Percentiles rank a stretch among this genome's conserved stretches.
phyloP scores from a whole-genome alignment of 2,888 invertebrate species.

The Cancer borealis region DNA sequence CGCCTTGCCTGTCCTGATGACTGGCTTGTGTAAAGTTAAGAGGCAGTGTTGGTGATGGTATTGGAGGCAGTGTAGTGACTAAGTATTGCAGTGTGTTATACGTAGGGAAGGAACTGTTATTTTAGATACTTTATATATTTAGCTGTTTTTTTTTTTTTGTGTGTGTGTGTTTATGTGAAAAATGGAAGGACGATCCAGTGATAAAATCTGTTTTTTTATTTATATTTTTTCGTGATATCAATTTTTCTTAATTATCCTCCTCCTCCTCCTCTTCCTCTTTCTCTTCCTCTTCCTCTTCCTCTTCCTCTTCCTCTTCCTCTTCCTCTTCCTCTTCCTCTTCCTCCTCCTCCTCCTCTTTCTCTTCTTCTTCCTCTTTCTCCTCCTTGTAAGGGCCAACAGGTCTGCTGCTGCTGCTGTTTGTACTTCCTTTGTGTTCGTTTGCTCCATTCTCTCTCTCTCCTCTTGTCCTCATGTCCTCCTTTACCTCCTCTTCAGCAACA shows the following conservation, averaged over 20 bases:
- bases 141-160: background rate
- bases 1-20: too few relatives aligned
- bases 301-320: background rate
- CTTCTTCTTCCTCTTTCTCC: background rate
- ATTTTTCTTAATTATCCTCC: background rate
- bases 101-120: too few relatives aligned
- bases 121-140: background rate
- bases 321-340: background rate
- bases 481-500: background rate
- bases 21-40: too few relatives aligned
- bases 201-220: background rate
- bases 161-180: background rate
- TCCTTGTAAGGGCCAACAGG: background rate
- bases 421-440: background rate
- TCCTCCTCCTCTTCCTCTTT: background rate
- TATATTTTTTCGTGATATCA: background rate
- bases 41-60: too few relatives aligned
- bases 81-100: background rate
- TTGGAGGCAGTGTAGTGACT: background rate
- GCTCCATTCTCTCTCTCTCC: background rate
- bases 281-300: conserved; percentile 27
- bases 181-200: background rate
- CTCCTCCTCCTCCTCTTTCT: background rate
- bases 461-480: background rate
- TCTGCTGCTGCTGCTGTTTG: background rate